Evolutionary conservation across 2,113 vertebrate species (phyloP), one percentile per base, ranked within the genome.

Genomic region (Clarias macrocephalus): DNA sequence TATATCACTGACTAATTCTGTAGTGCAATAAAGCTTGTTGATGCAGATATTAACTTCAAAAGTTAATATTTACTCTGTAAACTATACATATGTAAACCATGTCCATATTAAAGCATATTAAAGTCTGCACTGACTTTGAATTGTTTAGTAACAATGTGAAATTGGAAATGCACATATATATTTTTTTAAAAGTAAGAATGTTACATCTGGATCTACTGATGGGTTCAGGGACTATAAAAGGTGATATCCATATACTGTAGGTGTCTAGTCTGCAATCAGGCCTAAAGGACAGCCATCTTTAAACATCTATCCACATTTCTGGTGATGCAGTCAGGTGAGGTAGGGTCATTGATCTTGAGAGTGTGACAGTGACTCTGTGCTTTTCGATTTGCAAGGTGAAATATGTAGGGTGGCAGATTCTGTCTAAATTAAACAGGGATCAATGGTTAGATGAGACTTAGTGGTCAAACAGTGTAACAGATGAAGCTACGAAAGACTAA

Each of bases 391-490:
- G 60, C 52, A 33, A 68, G 30, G 73, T 85, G 73, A 85, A 65
- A 85, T 85, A 85, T 85, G 60, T 30, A 81, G 76, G 65, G 54
- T 81, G 77, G 37, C 16, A 5, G 85, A 52, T 86, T 18, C 72
- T 77, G 72, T 77, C 63, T 77, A 86, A 77, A 70, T 68, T 68
- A 80, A 79, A 66, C 37, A 56, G 28, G 7, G 76, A 80, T 86
- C 62, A 21, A 86, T 86, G 75, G 13, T 57, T 62, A 86, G 13
- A 8, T 5, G 52, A 59, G 63, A 57, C 54, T 70, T 70, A 52
- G 85, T 81, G 65, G 54, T 82, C 66, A 62, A 80, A 70, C 63
- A 80, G 54, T 48, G 56, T 86, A 68, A 37, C 85, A 86, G 65
- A 52, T 42, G 25, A 62, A 42, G 52, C 68, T 63, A 62, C 23